Evolutionary conservation across 2,797 vertebrate species (phyloP).

Genomic region (Threskiornis aethiopicus): DNA sequence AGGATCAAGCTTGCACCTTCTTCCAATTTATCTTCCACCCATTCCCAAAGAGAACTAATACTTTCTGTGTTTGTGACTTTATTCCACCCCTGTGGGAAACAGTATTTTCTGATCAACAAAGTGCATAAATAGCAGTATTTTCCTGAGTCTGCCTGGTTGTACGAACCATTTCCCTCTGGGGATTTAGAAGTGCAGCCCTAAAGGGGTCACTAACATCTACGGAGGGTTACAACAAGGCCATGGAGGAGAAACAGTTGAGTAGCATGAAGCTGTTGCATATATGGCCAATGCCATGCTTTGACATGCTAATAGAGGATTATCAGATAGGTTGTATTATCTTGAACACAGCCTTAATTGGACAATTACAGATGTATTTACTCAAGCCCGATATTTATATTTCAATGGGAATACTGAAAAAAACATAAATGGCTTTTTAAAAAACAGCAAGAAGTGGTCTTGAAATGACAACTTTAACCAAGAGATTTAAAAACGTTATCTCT

Average conservation of each 20-base stretch:
- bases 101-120: neutral
- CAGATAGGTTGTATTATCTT: neutral
- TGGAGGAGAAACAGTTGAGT: neutral
- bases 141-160: accelerated
- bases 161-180: neutral
- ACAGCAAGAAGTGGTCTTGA: neutral
- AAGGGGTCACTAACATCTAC: neutral
- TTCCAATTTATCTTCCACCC: neutral
- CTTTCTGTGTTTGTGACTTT: neutral
- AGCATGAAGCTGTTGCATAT: neutral
- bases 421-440: neutral
- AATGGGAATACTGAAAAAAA: neutral
- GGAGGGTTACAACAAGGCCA: neutral
- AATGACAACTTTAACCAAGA: neutral
- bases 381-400: neutral
- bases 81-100: neutral
- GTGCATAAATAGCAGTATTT: neutral
- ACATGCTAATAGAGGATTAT: neutral
- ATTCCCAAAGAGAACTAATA: neutral
- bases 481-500: neutral
- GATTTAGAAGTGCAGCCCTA: neutral
- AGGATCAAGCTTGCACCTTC: neutral
- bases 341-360: neutral
- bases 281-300: neutral
- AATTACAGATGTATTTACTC: neutral